A percentile compares a stretch with the other conserved stretches of the same genome.
Conservation (phyloP, 2,797 vertebrate species). For the Nasua narica region DNA sequence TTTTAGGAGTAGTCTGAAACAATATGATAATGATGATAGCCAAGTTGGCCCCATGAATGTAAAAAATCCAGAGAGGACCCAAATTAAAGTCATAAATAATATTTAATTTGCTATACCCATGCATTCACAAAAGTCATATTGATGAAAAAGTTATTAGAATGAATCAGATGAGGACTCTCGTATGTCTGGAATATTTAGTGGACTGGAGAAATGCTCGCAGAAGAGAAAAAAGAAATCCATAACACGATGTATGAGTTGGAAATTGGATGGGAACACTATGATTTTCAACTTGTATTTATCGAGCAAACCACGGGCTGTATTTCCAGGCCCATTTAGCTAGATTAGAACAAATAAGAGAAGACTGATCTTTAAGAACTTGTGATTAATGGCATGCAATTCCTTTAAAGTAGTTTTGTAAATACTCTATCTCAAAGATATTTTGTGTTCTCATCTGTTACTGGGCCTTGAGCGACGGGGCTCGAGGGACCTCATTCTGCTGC, state of each 20-base stretch:
- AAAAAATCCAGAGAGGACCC: slow-evolving; percentile 79
- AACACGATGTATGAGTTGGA: slow-evolving; percentile 46
- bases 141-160: slow-evolving; percentile 80
- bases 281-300: slow-evolving; percentile 69
- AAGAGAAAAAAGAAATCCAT: slow-evolving; percentile 41
- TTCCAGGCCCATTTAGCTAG: slow-evolving; percentile 72
- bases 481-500: slow-evolving; percentile 76
- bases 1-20: slow-evolving; percentile 81
- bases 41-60: slow-evolving; percentile 72
- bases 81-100: slow-evolving; percentile 84
- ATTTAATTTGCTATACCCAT: slow-evolving; percentile 78
- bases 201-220: slow-evolving; percentile 52
- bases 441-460: slow-evolving; percentile 73
- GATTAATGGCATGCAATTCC: slow-evolving; percentile 78
- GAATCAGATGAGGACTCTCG: slow-evolving; percentile 68
- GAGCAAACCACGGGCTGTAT: slow-evolving; percentile 64
- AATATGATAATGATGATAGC: slow-evolving; percentile 79
- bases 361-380: slow-evolving; percentile 77
- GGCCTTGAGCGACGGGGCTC: slow-evolving; percentile 74
- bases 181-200: slow-evolving; percentile 66
- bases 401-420: slow-evolving; percentile 79
- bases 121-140: slow-evolving; percentile 79
- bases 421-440: slow-evolving; percentile 67
- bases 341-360: slow-evolving; percentile 79
- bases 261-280: slow-evolving; percentile 70